Evolutionary conservation across 1,140 invertebrate species (phyloP), one percentile per base, ranked within the genome.

Genomic region (Neodiprion fabricii): DNA sequence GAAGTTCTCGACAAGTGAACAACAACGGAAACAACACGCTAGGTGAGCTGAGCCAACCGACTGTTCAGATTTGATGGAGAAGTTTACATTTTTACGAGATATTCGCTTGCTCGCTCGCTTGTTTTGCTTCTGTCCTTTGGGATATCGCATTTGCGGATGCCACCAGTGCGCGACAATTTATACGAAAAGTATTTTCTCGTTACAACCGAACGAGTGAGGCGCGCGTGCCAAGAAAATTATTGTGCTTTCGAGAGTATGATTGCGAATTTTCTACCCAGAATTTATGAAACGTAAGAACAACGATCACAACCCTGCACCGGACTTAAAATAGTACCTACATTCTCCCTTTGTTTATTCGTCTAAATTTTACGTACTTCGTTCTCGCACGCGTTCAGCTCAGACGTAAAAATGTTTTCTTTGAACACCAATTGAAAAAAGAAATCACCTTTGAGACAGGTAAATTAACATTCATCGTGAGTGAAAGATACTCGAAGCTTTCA

Each of bases 31-130:
- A 71, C 70, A 50, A 23, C 70, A 17, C 10, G 71, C 21, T 28
- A 53, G 48, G 48, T 50, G 48, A 3, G 21, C 11, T 17, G 48
- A 72, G 61, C 48, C 48, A 17, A 12, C 48, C 71, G 53, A 66
- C 49, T 66, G 23, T 67, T 66, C 72, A 48, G 47, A 67, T 67
- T 49, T 70, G 73, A 75, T 75, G 65, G 72, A 69, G 76, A 81
- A 83, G 80, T 82, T 83, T 82, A 79, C 82, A 83, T 83, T 82
- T 83, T 82, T 82, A 83, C 81, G 81, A 83, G 81, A 74, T 70
- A 75, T 68, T 72, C 40, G 70, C 67, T 14, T 48, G 65, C n/a
- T 23, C 49, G 48, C 10, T 73, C 65, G 14, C 68, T 48, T 49
- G 66, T 70, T 72, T 48, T 11, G n/a, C 48, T 69, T 48, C 61